Percentiles rank a stretch among this genome's conserved stretches.
Evolutionary conservation across 2,888 invertebrate genomes (phyloP).

Genomic region (Scelioninae gen. 2): DNA sequence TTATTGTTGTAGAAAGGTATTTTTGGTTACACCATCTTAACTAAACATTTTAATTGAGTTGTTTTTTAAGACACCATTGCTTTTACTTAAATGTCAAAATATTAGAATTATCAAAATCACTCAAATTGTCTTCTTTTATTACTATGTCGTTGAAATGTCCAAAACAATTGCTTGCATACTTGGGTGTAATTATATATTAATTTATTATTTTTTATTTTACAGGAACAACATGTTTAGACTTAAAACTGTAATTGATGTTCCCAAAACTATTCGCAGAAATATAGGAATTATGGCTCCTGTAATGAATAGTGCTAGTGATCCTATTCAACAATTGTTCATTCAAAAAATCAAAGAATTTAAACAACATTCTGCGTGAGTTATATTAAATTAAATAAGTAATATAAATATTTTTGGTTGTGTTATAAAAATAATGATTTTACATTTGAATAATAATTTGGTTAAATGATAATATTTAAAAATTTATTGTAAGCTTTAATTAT

Average conservation of each 20-base stretch:
- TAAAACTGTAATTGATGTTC: conserved; percentile 62
- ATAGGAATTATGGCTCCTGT: conserved; percentile 84
- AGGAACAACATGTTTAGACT: conserved; percentile 67
- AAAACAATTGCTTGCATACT: neutral
- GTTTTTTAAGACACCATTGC: neutral
- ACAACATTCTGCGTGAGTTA: conserved; percentile 89
- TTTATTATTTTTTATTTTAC: neutral
- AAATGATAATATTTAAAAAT: no score
- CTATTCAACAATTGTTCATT: conserved; percentile 94
- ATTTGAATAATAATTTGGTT: no score
- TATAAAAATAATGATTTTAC: no score
- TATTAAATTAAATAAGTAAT: no score
- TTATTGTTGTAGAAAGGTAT: no score
- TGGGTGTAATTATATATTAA: neutral
- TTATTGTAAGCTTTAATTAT: no score
- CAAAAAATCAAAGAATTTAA: conserved; percentile 95
- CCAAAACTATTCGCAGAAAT: conserved; percentile 77
- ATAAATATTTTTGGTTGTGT: no score
- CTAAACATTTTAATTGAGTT: neutral
- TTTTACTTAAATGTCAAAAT: neutral
- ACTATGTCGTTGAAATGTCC: no score
- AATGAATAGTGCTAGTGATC: conserved; percentile 86
- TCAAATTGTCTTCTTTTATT: neutral
- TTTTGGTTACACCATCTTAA: no score
- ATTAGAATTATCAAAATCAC: neutral